These are phyloP conservation scores for Synchiropus splendidus DNA, from an alignment of 2,113 vertebrate genomes.

Conservation along the genomic window DNA sequence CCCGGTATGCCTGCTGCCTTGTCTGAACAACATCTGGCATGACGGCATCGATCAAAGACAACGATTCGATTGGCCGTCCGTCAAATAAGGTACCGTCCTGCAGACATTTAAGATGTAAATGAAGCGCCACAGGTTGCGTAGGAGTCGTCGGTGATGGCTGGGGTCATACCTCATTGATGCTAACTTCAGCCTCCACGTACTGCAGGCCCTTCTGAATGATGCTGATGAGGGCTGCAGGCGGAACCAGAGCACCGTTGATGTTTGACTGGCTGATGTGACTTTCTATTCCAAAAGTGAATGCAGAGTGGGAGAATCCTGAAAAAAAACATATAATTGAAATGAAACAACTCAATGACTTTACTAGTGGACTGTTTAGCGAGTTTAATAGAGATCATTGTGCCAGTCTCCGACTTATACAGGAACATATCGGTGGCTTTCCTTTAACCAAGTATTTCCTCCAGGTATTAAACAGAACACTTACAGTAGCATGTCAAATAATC, in stretches of 20 bases:
- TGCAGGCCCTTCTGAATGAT: constrained; percentile 99
- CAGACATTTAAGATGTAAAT: neutral
- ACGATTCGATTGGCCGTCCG: constrained; percentile 93
- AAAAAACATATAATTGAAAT: constrained; percentile 7
- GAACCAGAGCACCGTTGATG: constrained; percentile 97
- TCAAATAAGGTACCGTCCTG: constrained; percentile 97
- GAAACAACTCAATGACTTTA: too few relatives aligned
- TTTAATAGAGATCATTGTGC: too few relatives aligned
- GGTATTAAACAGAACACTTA: too few relatives aligned
- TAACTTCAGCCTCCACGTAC: constrained; percentile 99
- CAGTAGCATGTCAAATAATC: too few relatives aligned
- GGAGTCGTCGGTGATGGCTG: neutral
- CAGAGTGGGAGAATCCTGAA: constrained; percentile 97
- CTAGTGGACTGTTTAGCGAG: neutral
- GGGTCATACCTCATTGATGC: constrained; percentile 93
- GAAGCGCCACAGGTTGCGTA: neutral
- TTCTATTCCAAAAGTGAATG: constrained; percentile 99
- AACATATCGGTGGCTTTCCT: too few relatives aligned
- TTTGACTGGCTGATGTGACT: constrained; percentile 99
- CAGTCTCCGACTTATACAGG: too few relatives aligned
- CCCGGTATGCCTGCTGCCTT: constrained; percentile 93
- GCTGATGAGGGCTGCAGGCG: constrained; percentile 97
- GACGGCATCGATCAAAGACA: constrained; percentile 96
- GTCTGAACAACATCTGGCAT: constrained; percentile 99
- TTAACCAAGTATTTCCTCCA: too few relatives aligned